Percentiles rank a stretch among this genome's conserved stretches.
Evolutionary conservation across 2,113 vertebrate genomes (phyloP).

Genomic region (Callopanchax toddi): DNA sequence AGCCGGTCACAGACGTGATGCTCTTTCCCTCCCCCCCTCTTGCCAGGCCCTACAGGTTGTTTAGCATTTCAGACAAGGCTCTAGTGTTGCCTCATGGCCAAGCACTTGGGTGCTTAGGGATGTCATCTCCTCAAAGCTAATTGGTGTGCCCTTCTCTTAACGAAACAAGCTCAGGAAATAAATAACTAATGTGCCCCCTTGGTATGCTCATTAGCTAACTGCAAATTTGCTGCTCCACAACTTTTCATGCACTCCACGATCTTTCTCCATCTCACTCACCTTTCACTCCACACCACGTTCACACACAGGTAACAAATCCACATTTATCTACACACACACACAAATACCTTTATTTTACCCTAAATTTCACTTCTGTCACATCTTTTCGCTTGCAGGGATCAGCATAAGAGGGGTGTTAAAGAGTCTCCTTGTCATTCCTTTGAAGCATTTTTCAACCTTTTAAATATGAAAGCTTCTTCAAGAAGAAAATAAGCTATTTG

Average conservation of each 20-base stretch:
- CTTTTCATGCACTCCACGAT: conserved; percentile 42
- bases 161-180: conserved; percentile 75
- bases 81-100: conserved; percentile 52
- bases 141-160: conserved; percentile 79
- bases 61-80: conserved; percentile 67
- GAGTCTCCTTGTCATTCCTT: conserved; percentile 23
- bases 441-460: conserved; percentile 30
- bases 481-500: conserved; percentile 13
- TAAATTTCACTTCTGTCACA: conserved; percentile 11
- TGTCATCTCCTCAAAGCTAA: conserved; percentile 76
- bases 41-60: conserved; percentile 54
- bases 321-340: background rate
- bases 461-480: conserved; percentile 26
- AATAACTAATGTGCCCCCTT: conserved; percentile 76
- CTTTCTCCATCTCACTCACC: conserved; percentile 25
- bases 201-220: conserved; percentile 74
- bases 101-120: conserved; percentile 63
- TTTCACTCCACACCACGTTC: conserved; percentile 1
- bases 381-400: conserved; percentile 36
- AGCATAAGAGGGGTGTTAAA: conserved; percentile 33
- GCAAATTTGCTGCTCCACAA: conserved; percentile 61
- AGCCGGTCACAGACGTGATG: conserved; percentile 26
- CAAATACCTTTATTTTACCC: background rate
- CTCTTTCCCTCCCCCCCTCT: conserved; percentile 8
- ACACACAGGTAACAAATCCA: background rate